Percentiles rank a stretch among this genome's conserved stretches.
Evolutionary conservation across 2,797 vertebrate genomes (phyloP).

Genomic region (Simalia tracyae): DNA sequence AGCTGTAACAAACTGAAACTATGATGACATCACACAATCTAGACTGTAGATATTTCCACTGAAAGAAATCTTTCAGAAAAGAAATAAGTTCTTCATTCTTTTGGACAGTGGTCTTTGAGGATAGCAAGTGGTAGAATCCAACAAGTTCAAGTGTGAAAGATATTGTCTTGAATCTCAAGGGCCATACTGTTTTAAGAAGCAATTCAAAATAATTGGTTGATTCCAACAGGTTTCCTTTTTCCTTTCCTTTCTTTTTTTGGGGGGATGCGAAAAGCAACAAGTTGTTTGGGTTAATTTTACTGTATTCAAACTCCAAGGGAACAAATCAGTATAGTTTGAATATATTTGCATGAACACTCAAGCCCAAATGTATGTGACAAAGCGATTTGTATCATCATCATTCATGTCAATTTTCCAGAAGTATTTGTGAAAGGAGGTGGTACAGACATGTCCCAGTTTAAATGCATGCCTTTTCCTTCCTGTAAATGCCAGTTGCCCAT

Average conservation of each 20-base stretch:
- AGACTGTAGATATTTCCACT: neutral
- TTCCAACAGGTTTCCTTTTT: neutral
- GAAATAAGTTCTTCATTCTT: neutral
- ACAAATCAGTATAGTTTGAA: neutral
- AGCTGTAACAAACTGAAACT: neutral
- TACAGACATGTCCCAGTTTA: neutral
- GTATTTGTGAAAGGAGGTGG: neutral
- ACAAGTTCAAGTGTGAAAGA: neutral
- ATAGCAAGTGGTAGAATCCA: neutral
- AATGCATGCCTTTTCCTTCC: neutral
- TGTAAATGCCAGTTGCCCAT: neutral
- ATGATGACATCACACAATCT: neutral
- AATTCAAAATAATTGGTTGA: neutral
- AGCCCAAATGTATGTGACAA: neutral
- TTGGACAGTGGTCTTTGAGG: neutral
- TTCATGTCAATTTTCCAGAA: neutral
- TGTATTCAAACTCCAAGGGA: neutral
- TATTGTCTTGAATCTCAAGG: neutral
- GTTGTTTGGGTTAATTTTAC: neutral
- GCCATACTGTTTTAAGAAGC: neutral
- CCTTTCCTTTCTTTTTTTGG: neutral
- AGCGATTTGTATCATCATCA: neutral
- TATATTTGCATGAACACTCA: neutral
- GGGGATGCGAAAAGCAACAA: neutral
- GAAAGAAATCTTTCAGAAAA: slow-evolving; percentile 18